A percentile compares a stretch with the other conserved stretches of the same genome.
Evolutionary conservation across 1,140 invertebrate genomes (phyloP).

Genomic region (Bradysia coprophila): DNA sequence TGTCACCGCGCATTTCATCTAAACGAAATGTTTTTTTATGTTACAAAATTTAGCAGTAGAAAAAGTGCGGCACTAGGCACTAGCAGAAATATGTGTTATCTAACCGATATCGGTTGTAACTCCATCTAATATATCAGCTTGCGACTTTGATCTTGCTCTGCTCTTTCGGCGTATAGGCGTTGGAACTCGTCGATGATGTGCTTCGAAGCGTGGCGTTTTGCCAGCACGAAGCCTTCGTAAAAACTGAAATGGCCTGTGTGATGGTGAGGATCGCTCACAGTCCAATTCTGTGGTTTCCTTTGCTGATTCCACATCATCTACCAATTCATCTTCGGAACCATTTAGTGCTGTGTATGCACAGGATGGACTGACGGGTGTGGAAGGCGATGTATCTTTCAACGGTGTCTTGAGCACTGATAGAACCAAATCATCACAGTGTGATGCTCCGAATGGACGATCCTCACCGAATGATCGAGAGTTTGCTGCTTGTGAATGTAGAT

Average conservation of each 20-base stretch:
- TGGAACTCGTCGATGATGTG: conserved; percentile 36
- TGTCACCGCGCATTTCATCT: conserved; percentile 7
- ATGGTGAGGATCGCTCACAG: conserved; percentile 5
- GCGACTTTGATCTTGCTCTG: conserved; percentile 11
- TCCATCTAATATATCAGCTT: conserved; percentile 4
- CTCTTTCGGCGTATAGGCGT: conserved; percentile 35
- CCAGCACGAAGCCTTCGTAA: conserved; percentile 24
- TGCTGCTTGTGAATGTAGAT: conserved; percentile 2
- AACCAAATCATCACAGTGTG: conserved; percentile 30
- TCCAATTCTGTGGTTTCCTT: conserved; percentile 9
- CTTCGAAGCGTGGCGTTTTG: conserved; percentile 29
- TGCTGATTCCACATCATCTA: conserved; percentile 7
- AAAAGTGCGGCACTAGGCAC: too few species aligned
- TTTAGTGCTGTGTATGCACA: conserved; percentile 20
- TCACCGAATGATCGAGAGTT: conserved; percentile 4
- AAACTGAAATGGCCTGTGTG: conserved; percentile 21
- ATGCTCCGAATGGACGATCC: conserved; percentile 11
- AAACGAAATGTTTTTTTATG: not conserved
- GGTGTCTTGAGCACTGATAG: conserved; percentile 37
- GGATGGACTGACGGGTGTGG: conserved; percentile 1
- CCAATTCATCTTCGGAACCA: conserved; percentile 26
- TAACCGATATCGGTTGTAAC: not conserved
- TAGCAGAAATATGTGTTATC: too few species aligned
- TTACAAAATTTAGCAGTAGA: too few species aligned
- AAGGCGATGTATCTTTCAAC: conserved; percentile 13